phyloP scores from a whole-genome alignment of 2,888 invertebrate species.

The Pilophorus perplexus region DNA sequence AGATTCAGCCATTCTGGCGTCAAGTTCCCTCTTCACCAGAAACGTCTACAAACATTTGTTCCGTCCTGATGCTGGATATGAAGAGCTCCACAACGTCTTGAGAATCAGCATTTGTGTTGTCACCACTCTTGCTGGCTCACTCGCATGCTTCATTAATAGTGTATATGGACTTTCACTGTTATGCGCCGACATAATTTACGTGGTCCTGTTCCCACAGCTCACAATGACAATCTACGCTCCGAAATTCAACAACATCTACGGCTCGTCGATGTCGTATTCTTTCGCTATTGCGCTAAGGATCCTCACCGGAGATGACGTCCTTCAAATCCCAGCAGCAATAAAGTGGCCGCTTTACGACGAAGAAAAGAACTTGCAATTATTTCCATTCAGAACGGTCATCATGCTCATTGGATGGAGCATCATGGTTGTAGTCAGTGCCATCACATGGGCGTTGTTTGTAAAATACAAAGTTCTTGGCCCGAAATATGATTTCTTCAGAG shows the following conservation, averaged over 20 bases:
- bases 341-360: conserved; percentile 58
- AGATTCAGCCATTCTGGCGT: conserved; percentile 68
- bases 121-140: conserved; percentile 60
- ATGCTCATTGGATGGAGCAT: conserved; percentile 9
- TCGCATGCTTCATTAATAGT: conserved; percentile 65
- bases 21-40: conserved; percentile 69
- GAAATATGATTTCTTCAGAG: conserved; percentile 21
- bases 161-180: conserved; percentile 62
- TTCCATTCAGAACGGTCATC: conserved; percentile 62
- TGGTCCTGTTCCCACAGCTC: conserved; percentile 70
- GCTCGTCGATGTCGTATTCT: conserved; percentile 60
- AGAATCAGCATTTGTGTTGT: conserved; percentile 62
- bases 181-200: conserved; percentile 69
- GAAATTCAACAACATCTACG: conserved; percentile 65
- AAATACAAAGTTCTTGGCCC: conserved; percentile 3
- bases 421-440: conserved; percentile 6
- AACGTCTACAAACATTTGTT: conserved; percentile 68
- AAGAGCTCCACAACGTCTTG: conserved; percentile 67
- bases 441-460: conserved; percentile 36
- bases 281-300: conserved; percentile 57
- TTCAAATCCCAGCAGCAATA: conserved; percentile 59
- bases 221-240: conserved; percentile 65
- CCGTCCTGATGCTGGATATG: conserved; percentile 63
- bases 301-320: conserved; percentile 60
- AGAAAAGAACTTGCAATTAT: conserved; percentile 57